Percentiles rank a stretch among this genome's conserved stretches.
Evolutionary conservation across 2,888 invertebrate species (phyloP).

Genomic region (Tryphoninae sp.): DNA sequence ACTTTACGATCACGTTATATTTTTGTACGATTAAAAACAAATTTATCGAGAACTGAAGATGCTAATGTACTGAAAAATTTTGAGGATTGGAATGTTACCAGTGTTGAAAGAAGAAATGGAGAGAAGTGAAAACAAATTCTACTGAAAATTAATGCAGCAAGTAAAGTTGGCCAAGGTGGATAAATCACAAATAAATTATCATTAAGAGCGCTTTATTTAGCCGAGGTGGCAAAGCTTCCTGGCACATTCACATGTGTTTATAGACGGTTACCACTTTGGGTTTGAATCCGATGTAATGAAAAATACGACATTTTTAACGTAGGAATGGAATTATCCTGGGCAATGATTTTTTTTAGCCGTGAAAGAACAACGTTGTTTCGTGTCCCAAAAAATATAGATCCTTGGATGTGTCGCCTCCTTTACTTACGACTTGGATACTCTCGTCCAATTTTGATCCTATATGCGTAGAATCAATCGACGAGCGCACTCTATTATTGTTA

Average conservation of each 20-base stretch:
- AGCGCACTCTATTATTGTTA: constrained; percentile 4
- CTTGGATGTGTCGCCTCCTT: background rate
- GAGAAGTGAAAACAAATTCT: constrained; percentile 1
- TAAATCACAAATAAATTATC: constrained; percentile 17
- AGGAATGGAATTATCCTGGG: background rate
- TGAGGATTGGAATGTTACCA: background rate
- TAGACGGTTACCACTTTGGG: background rate
- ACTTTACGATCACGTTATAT: constrained; percentile 6
- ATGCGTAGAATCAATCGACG: background rate
- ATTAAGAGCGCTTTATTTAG: constrained; percentile 58
- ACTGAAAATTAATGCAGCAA: constrained; percentile 10
- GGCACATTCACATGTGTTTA: constrained; percentile 23
- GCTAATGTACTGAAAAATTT: background rate
- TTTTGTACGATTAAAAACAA: constrained; percentile 1
- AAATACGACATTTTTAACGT: background rate
- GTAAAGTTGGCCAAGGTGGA: constrained; percentile 4
- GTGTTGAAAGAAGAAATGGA: background rate
- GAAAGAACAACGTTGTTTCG: background rate
- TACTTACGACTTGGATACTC: constrained; percentile 23
- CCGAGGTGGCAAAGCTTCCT: constrained; percentile 45
- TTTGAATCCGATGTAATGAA: background rate
- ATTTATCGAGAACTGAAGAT: background rate
- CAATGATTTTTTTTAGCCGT: background rate
- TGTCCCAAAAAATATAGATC: background rate
- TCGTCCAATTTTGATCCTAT: constrained; percentile 9